Base-by-base conservation (phyloP, 2,888 invertebrate species). In the Pandemis cinnamomeana region DNA sequence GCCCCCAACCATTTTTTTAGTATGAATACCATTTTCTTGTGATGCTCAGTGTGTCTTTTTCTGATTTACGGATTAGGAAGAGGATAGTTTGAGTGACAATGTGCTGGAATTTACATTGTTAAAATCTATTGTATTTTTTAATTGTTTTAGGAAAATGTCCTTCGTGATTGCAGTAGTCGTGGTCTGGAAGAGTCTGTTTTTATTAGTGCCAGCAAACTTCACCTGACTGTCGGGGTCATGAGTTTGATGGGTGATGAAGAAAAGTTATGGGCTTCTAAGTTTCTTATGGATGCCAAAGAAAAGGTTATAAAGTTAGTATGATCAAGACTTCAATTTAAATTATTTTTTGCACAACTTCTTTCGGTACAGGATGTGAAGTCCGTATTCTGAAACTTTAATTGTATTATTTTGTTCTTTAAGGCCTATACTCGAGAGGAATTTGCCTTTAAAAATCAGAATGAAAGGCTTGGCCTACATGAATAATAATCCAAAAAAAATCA, bases 381-480 rank as follows among this genome's bases (percentile, higher is more conserved):
- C 44, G 44, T 48, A 11, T 5, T 11, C 48, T 48, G 10, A 0
- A 48, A 48, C 11, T 11, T 48, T n/a, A 13, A 5, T 51, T 46
- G 11, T 4, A 13, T 5, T n/a, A 51, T 13, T 48, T 11, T 51
- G 13, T 51, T 53, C 2, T 53, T 72, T 62, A 41, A 94, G 93
- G 78, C 91, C 93, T 44, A 69, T 90, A 42, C 78, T 93, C 7
- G 71, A 82, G 66, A 82, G 83, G 27, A 77, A 89, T 61, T 87
- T 95, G 67, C 95, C 95, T 0, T 87, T 97, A 53, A 93, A 89
- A 78, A 86, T 97, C 7, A 88, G 92, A 76, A 78, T 97, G 48
- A 93, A 95, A 84, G 98, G 98, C 2, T 84, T 99, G 27, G 97
- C 98, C 79, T 97, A 97, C 81, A 98, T 99, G 98, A 98, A 98